These are phyloP conservation scores for Chrysaora quinquecirrha DNA, from an alignment of 30 jellyfish, hydroid and myxozoan genomes.

Conservation along the genomic window DNA sequence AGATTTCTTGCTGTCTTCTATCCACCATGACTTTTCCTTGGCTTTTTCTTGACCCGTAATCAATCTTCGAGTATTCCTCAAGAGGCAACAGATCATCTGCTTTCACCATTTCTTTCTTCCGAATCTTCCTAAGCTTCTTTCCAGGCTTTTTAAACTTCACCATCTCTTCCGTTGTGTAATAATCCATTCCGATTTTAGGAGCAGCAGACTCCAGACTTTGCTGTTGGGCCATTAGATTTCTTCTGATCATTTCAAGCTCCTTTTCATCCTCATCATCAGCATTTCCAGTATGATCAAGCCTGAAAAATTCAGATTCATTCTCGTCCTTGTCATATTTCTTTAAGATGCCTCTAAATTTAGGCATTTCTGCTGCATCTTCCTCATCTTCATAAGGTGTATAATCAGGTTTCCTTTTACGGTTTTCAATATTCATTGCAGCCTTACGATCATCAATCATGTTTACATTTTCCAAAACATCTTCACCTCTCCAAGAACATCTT, in stretches of 20 bases:
- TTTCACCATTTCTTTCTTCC: slow-evolving; percentile 82
- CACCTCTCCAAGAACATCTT: slow-evolving; percentile 86
- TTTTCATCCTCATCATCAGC: slow-evolving; percentile 78
- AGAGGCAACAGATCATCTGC: slow-evolving; percentile 89
- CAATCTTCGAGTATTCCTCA: slow-evolving; percentile 41
- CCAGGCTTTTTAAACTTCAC: slow-evolving; percentile 89
- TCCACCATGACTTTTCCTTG: not conserved
- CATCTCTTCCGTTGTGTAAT: slow-evolving; percentile 91
- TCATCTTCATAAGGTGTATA: slow-evolving; percentile 94
- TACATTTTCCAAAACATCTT: slow-evolving; percentile 87
- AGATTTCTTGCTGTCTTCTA: too few species aligned
- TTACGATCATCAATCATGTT: slow-evolving; percentile 76
- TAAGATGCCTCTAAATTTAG: slow-evolving; percentile 74
- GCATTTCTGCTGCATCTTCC: slow-evolving; percentile 94
- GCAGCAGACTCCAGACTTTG: slow-evolving; percentile 67
- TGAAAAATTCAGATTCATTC: slow-evolving; percentile 52
- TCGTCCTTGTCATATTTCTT: slow-evolving; percentile 91
- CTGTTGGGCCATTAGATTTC: slow-evolving; percentile 30
- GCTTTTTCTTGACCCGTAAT: slow-evolving; percentile 71
- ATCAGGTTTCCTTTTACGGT: slow-evolving; percentile 82
- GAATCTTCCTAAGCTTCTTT: slow-evolving; percentile 77
- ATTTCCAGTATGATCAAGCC: slow-evolving; percentile 73
- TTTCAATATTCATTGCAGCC: slow-evolving; percentile 83
- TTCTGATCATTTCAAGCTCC: slow-evolving; percentile 49
- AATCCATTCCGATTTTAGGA: slow-evolving; percentile 83